Base-by-base conservation (phyloP, 1,140 invertebrate species). In the Linepithema humile region DNA sequence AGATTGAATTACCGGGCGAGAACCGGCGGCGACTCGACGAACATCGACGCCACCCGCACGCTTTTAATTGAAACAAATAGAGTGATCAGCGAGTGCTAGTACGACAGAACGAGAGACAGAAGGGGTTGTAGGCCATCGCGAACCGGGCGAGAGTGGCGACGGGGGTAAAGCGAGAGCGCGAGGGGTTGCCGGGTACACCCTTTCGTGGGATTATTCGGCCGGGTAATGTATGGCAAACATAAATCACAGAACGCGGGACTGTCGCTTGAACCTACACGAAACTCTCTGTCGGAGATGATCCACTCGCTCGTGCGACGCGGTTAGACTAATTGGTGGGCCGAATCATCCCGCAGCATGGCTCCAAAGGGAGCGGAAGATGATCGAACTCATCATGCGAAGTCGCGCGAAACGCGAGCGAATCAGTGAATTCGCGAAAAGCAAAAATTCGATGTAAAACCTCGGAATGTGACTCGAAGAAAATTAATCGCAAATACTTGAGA, bases 221-320 rank as follows among this genome's bases (percentile, higher is more conserved):
- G 92, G 87, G 89, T 94, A 94, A 94, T 94, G 90, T 94, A 94
- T 93, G 93, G 92, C 93, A 93, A 93, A 93, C 92, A 92, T 93
- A 94, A 94, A 94, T 94, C 93, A 94, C 92, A 48, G 83, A 90
- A 86, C 89, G 90, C 87, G 88, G 85, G 87, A 91, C 85, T 88
- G 86, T 87, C 88, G 90, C 86, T 88, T 86, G 84, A 90, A 92
- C 85, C 89, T 88, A 89, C 90, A 88, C 85, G 88, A 89, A 91
- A 92, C 88, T 91, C 89, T 87, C 88, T 87, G 84, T 85, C 86
- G 86, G 86, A 91, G 91, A 92, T 92, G 92, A 92, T 92, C 90
- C 91, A 87, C 82, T 89, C 85, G 75, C 60, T 62, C 48, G 78
- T 40, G 86, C 86, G 43, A 15, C 84, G 87, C 90, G 85, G 89